Evolutionary conservation across 1,140 invertebrate species (phyloP).

Genomic region (Lordiphosa mommai): DNA sequence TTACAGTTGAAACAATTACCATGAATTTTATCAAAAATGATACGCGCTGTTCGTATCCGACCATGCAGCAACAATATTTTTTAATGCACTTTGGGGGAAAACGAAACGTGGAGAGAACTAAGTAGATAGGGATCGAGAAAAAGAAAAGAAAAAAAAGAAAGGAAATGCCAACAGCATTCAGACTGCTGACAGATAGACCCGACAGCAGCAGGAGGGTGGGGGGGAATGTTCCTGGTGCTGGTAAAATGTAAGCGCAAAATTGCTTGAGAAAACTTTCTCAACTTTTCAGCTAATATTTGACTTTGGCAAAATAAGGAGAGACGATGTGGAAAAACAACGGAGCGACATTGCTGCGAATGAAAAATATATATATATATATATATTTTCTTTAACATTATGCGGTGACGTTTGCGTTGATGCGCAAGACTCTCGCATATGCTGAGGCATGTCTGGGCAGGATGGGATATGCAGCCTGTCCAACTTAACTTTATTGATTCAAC

Average conservation of each 20-base stretch:
- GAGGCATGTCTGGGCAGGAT: conserved; percentile 14
- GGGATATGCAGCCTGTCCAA: conserved; percentile 24
- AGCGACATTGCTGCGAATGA: conserved; percentile 58
- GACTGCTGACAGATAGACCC: conserved; percentile 72
- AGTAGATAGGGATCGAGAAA: conserved; percentile 56
- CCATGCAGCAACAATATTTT: conserved; percentile 78
- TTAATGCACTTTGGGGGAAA: conserved; percentile 77
- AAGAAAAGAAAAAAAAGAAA: conserved; percentile 2
- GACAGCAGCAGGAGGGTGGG: conserved; percentile 1
- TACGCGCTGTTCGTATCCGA: conserved; percentile 75
- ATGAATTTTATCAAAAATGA: conserved; percentile 79
- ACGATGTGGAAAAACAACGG: conserved; percentile 75
- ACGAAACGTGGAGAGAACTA: conserved; percentile 62
- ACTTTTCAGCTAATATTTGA: conserved; percentile 78
- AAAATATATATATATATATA: conserved; percentile 38
- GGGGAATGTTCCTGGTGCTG: not conserved
- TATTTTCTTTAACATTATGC: conserved; percentile 65
- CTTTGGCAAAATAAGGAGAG: conserved; percentile 74
- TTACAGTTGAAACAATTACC: conserved; percentile 78
- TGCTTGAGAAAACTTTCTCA: conserved; percentile 77
- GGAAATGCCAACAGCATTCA: conserved; percentile 55
- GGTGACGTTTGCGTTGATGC: conserved; percentile 63
- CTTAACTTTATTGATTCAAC: conserved; percentile 31
- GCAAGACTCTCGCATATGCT: conserved; percentile 37
- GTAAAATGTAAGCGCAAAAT: conserved; percentile 76